Percentiles rank a stretch among this genome's conserved stretches.
Conservation (phyloP, 2,888 invertebrate species). For the Bedellia somnulentella region DNA sequence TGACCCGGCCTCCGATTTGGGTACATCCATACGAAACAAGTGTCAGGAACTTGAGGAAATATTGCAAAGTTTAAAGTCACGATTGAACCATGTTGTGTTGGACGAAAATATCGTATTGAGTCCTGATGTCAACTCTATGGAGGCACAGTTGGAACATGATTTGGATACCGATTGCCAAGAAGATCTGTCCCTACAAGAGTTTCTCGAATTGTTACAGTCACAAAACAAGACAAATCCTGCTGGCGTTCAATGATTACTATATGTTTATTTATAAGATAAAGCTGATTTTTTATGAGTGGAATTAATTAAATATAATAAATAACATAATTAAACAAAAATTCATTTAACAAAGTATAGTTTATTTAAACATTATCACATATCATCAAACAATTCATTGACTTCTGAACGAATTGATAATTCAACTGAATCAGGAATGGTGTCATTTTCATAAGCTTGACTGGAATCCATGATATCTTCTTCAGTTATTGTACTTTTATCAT, state of each 20-base stretch:
- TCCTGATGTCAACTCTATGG: constrained; percentile 49
- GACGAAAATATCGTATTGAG: constrained; percentile 54
- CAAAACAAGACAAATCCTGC: constrained; percentile 41
- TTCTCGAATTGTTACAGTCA: constrained; percentile 47
- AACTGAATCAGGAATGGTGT: constrained; percentile 34
- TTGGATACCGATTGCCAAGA: constrained; percentile 55
- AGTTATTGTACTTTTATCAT: constrained; percentile 24
- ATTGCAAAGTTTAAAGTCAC: constrained; percentile 48
- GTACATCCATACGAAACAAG: constrained; percentile 50
- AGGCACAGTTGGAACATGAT: constrained; percentile 51
- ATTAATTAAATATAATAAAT: neutral
- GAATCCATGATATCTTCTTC: constrained; percentile 27
- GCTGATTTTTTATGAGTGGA: neutral
- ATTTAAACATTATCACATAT: constrained; percentile 21
- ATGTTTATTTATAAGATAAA: constrained; percentile 23
- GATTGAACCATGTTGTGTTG: constrained; percentile 50
- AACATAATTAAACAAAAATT: neutral
- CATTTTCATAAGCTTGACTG: constrained; percentile 42
- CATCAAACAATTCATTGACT: constrained; percentile 45
- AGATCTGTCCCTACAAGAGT: constrained; percentile 52
- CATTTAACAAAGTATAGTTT: neutral
- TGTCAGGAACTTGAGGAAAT: constrained; percentile 55
- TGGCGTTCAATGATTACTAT: constrained; percentile 42
- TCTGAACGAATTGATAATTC: constrained; percentile 33
- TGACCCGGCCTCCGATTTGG: constrained; percentile 50